Evolutionary conservation across 2,797 vertebrate species (phyloP).

Genomic region (Macropus fuliginosus): DNA sequence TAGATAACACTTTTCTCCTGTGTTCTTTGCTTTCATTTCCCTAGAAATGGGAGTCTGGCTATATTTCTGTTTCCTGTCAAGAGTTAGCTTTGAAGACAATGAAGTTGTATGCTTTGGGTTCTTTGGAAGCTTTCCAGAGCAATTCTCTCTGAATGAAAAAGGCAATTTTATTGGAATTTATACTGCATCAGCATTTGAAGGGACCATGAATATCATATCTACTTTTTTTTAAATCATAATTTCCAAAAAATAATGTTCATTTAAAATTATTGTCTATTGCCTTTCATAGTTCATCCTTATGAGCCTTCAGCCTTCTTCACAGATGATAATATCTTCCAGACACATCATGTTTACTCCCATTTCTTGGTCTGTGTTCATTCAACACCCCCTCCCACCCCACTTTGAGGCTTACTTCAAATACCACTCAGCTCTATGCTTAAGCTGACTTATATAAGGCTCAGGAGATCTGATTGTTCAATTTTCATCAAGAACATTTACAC

Average conservation of each 20-base stretch:
- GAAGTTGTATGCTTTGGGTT: conserved; percentile 59
- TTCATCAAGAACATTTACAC: background rate
- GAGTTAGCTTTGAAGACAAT: conserved; percentile 60
- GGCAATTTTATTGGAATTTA: conserved; percentile 42
- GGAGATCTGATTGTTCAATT: background rate
- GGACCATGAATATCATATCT: conserved; percentile 53
- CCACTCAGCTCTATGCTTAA: background rate
- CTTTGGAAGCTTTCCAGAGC: conserved; percentile 41
- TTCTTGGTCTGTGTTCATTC: background rate
- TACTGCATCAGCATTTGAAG: background rate
- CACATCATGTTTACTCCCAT: background rate
- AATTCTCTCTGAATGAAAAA: conserved; percentile 65
- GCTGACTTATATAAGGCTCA: background rate
- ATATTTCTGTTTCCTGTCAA: conserved; percentile 74
- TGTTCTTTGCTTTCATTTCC: conserved; percentile 76
- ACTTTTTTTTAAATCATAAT: background rate
- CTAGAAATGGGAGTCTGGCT: conserved; percentile 64
- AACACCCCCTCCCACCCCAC: background rate
- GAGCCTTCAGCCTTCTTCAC: background rate
- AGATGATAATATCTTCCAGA: background rate
- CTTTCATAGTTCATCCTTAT: conserved; percentile 54
- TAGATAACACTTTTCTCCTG: conserved; percentile 76
- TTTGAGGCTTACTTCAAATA: background rate
- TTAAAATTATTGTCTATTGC: conserved; percentile 41
- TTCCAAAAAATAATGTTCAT: background rate